phyloP scores from a whole-genome alignment of 1,140 invertebrate genomes.

The Spodoptera frugiperda region DNA sequence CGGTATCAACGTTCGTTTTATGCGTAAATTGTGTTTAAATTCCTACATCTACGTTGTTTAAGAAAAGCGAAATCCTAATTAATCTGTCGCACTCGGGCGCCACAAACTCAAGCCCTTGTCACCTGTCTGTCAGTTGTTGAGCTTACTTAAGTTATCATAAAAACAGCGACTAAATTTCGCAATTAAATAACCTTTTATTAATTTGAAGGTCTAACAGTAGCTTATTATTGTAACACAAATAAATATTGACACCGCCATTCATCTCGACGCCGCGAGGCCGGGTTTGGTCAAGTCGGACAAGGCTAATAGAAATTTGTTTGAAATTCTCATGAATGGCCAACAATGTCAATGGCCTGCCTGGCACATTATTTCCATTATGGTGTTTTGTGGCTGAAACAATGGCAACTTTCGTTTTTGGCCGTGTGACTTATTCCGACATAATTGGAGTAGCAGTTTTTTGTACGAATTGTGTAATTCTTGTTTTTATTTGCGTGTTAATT shows the following conservation, averaged over 20 bases:
- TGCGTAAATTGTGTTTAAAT: no score
- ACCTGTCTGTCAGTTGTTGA: no score
- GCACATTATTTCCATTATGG: slow-evolving; percentile 18
- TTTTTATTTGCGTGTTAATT: background rate
- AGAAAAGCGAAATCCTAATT: no score
- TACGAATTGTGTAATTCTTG: background rate
- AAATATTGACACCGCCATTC: slow-evolving; percentile 28
- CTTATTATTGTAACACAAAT: slow-evolving; percentile 24
- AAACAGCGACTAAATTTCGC: background rate
- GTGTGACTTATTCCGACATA: slow-evolving; percentile 1
- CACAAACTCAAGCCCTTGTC: no score
- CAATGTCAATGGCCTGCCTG: slow-evolving; percentile 28
- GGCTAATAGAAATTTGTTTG: slow-evolving; percentile 39
- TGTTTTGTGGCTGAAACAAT: slow-evolving; percentile 1
- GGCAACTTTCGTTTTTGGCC: slow-evolving; percentile 13
- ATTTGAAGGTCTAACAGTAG: background rate
- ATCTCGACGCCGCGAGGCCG: slow-evolving; percentile 18
- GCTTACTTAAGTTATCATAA: background rate
- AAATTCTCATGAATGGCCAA: slow-evolving; percentile 42
- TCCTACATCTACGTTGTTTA: no score
- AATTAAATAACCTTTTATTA: background rate
- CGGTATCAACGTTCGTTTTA: no score
- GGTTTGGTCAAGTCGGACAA: slow-evolving; percentile 40
- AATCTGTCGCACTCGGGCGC: no score
- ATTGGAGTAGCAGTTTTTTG: slow-evolving; percentile 5